Conservation (phyloP, 2,113 vertebrate genomes). For the Rafetus swinhoei region DNA sequence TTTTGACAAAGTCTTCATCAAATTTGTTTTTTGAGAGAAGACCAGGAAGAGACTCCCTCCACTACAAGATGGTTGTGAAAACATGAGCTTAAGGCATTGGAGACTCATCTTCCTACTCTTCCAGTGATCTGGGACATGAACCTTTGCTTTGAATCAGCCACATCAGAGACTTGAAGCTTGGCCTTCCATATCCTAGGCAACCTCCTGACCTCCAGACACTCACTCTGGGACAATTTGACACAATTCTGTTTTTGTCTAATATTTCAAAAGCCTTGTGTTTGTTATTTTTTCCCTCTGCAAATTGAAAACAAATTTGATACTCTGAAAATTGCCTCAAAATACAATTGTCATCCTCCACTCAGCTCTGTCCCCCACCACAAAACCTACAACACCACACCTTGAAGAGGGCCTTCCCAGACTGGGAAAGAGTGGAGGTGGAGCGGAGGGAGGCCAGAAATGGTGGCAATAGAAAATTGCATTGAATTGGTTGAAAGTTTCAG, state of each 20-base stretch:
- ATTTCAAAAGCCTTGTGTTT: background rate
- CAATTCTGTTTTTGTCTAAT: background rate
- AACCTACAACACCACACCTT: background rate
- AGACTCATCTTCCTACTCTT: background rate
- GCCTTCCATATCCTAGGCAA: background rate
- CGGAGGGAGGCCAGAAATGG: background rate
- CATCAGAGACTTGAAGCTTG: background rate
- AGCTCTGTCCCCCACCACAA: background rate
- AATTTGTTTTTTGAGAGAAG: fast-evolving
- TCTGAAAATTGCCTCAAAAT: background rate
- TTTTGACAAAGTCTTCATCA: background rate
- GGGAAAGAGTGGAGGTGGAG: background rate
- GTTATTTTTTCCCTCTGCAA: background rate
- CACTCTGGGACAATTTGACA: background rate
- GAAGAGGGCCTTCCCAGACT: background rate
- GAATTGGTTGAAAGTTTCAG: background rate
- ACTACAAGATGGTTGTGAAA: background rate
- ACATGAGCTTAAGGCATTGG: background rate
- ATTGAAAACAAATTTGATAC: background rate
- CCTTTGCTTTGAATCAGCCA: background rate
- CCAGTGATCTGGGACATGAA: background rate
- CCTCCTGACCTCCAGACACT: background rate
- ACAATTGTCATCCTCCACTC: background rate
- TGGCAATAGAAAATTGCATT: background rate
- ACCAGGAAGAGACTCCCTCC: background rate